A percentile compares a stretch with the other conserved stretches of the same genome.
Conservation (phyloP, 2,113 vertebrate species). For the Cercopithecus mona region DNA sequence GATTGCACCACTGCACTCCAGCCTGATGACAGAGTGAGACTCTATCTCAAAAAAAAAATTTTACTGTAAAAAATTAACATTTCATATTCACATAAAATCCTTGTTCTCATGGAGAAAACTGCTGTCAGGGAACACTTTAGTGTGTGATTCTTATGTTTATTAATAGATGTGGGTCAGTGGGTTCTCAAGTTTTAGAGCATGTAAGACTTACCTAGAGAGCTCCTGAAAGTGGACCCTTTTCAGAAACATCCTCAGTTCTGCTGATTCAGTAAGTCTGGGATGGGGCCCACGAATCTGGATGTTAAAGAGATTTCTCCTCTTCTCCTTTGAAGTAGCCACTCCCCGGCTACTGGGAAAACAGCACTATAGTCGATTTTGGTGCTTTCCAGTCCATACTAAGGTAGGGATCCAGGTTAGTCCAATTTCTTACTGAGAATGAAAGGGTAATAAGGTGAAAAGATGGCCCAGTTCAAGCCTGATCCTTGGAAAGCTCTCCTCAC, state of each 20-base stretch:
- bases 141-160: background rate
- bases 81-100: background rate
- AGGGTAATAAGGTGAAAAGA: background rate
- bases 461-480: rapidly evolving
- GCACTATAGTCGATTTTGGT: background rate
- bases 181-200: background rate
- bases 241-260: background rate
- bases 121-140: background rate
- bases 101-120: background rate
- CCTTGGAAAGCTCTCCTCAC: background rate
- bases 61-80: background rate
- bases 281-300: background rate
- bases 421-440: no score
- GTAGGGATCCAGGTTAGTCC: background rate
- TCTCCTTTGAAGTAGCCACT: background rate
- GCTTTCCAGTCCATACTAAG: background rate
- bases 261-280: background rate
- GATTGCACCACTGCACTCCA: no score
- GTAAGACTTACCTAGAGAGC: background rate
- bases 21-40: no score
- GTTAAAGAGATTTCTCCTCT: background rate
- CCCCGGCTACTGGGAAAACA: background rate
- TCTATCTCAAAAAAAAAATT: no score
- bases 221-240: rapidly evolving
- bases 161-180: background rate